Conservation (phyloP, 2,888 invertebrate species). For the Calliphora vomitoria region DNA sequence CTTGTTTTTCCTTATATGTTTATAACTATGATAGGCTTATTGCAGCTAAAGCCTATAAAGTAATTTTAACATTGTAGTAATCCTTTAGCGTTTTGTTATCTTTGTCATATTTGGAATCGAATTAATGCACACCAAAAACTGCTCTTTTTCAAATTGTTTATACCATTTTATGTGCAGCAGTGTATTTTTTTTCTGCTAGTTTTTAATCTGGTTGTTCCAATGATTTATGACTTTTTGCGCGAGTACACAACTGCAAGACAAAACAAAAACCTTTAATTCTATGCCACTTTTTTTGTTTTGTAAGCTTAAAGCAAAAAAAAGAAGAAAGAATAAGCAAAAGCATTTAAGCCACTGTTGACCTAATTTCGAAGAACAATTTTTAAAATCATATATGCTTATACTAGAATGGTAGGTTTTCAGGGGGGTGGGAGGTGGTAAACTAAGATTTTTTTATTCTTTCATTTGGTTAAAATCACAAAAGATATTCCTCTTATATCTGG, state of each 20-base stretch:
- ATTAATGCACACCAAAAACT: neutral
- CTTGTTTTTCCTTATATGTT: too few relatives aligned
- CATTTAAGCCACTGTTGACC: conserved; percentile 69
- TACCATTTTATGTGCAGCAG: neutral
- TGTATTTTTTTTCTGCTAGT: too few relatives aligned
- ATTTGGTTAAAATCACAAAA: conserved; percentile 8
- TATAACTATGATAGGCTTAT: too few relatives aligned
- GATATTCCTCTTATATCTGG: neutral
- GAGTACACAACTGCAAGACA: conserved; percentile 13
- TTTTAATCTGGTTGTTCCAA: conserved; percentile 44
- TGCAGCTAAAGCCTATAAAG: too few relatives aligned
- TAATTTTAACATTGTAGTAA: too few relatives aligned
- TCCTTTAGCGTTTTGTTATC: too few relatives aligned
- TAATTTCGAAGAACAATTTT: conserved; percentile 61
- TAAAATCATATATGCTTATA: conserved; percentile 45
- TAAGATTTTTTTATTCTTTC: neutral
- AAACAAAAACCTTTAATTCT: conserved; percentile 55
- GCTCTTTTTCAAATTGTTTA: neutral
- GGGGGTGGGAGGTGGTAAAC: too few relatives aligned
- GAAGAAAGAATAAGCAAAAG: neutral
- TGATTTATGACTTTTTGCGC: conserved; percentile 60
- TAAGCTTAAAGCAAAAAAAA: neutral
- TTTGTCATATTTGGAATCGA: too few relatives aligned
- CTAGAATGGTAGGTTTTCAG: neutral
- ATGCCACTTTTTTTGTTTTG: conserved; percentile 11